Evolutionary conservation across 2,888 invertebrate genomes (phyloP).

Genomic region (Nasonovia ribisnigri): DNA sequence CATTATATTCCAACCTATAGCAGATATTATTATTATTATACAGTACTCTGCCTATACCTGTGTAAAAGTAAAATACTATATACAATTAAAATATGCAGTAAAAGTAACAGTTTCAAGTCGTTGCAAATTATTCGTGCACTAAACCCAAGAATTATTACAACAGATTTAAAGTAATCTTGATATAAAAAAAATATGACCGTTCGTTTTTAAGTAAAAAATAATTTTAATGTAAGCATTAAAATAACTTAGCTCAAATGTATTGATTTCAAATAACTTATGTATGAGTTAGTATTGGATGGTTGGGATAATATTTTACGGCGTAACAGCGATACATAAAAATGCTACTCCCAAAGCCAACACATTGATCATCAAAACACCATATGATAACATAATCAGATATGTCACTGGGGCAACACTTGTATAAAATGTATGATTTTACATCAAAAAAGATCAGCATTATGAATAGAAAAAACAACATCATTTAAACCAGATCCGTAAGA

Average conservation of each 20-base stretch:
- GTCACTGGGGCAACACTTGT: no score
- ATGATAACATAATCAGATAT: no score
- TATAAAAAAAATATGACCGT: neutral
- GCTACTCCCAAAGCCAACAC: no score
- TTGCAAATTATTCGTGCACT: neutral
- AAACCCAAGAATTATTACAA: neutral
- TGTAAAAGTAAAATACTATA: neutral
- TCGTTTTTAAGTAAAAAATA: neutral
- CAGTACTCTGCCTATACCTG: neutral
- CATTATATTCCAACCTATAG: neutral
- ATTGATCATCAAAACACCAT: no score
- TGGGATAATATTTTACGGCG: no score
- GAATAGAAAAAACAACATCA: no score
- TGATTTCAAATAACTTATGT: neutral
- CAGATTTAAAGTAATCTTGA: neutral
- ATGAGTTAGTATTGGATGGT: no score
- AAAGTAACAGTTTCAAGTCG: neutral
- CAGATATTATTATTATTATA: neutral
- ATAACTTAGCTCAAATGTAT: neutral
- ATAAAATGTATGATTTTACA: no score
- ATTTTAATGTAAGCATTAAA: neutral
- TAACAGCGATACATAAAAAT: no score
- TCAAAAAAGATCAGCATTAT: no score
- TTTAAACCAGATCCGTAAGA: no score
- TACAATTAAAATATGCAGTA: neutral